Evolutionary conservation across 1,140 invertebrate species (phyloP).

Genomic region (Bradynema listronoti): DNA sequence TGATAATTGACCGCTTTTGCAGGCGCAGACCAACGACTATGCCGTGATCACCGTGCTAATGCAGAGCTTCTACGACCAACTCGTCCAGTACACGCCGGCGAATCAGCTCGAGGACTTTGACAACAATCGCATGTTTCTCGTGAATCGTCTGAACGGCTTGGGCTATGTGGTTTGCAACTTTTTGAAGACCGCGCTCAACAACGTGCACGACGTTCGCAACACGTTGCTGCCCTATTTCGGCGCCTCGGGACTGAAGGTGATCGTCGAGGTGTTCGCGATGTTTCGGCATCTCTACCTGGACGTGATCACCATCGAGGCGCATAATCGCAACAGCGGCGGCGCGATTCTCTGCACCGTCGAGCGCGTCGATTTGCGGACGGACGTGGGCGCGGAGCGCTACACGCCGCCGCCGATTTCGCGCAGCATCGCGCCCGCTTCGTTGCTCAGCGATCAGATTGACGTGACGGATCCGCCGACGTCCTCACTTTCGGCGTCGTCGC

Average conservation of each 20-base stretch:
- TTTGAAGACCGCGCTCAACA: conserved; percentile 4
- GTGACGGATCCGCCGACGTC: neutral
- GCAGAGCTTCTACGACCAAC: conserved; percentile 1
- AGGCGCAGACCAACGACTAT: conserved; percentile 4
- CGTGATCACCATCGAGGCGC: conserved; percentile 2
- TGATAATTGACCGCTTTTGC: too few species aligned
- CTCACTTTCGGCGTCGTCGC: too few species aligned
- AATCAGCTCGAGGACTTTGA: neutral
- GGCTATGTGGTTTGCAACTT: conserved; percentile 7
- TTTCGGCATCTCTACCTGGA: conserved; percentile 15
- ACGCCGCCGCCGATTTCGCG: too few species aligned
- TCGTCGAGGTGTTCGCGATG: conserved; percentile 12
- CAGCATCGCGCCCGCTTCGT: too few species aligned
- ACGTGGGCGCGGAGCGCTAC: too few species aligned
- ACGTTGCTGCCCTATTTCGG: conserved; percentile 25
- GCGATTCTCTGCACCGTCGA: neutral
- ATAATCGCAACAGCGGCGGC: conserved; percentile 5
- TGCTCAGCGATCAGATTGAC: too few species aligned
- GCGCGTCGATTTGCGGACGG: too few species aligned
- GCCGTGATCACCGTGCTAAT: conserved; percentile 3
- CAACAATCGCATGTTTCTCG: neutral
- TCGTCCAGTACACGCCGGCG: neutral
- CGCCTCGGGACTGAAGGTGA: conserved; percentile 4
- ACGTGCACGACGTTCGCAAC: conserved; percentile 8
- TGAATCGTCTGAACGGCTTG: conserved; percentile 2